Evolutionary conservation across 2,888 invertebrate species (phyloP), one percentile per base, ranked within the genome.

Genomic region (Branchipolynoe longqiensis): DNA sequence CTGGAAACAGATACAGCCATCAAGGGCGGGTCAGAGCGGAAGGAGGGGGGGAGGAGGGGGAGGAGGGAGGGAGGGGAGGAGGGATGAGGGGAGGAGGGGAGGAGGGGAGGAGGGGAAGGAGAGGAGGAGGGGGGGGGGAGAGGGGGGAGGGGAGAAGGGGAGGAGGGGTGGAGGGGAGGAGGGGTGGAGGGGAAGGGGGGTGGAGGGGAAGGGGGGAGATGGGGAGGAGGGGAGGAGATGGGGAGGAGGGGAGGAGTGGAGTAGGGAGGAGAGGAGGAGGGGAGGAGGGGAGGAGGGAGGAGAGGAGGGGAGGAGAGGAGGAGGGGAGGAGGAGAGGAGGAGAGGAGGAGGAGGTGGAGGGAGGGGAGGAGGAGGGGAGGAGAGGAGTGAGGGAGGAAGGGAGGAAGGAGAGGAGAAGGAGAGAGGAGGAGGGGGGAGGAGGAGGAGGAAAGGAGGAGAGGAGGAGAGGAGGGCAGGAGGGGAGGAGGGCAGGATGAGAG

Each of bases 1-100:
- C 2, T 22, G 69, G 69, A 69, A 69, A 69, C 38, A 69, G 69
- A 69, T 69, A 69, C 38, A 69, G 69, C 69, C 69, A 69, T 69
- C 69, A 33, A 69, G 69, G 2, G 12, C 36, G 38, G 69, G 69
- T 69, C 69, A 69, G 33, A 69, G 38, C 38, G n/a, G 69, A 33
- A 1, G 1, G 6, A 8, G n/a, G 62, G n/a, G n/a, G 62, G n/a
- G n/a, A n/a, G n/a, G n/a, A n/a, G n/a, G n/a, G 62, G n/a, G n/a
- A n/a, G n/a, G n/a, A 62, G 31, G n/a, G n/a, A n/a, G n/a, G n/a
- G 31, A 31, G n/a, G 31, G n/a, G n/a, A n/a, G n/a, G n/a, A n/a
- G n/a, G n/a, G 62, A 62, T 14, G 31, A 31, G 31, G n/a, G n/a
- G 62, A 31, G n/a, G 62, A 62, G 12, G 31, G n/a, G 12, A n/a